Evolutionary conservation across 1,140 invertebrate species (phyloP), one percentile per base, ranked within the genome.

Genomic region (Bombus sylvicola): DNA sequence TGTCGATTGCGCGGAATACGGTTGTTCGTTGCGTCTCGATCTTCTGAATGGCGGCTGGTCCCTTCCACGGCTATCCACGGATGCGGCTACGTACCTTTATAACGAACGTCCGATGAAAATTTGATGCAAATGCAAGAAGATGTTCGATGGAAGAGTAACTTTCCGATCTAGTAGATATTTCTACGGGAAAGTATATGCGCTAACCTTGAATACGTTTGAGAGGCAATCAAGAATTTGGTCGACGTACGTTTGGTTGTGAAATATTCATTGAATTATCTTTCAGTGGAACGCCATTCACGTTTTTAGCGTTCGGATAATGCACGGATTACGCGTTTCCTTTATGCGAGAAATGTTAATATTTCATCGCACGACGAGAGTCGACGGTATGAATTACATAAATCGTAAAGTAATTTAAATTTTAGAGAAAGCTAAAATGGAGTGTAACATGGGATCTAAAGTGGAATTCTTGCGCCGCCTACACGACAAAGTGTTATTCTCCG

Each of bases 1-100:
- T 87, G 86, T 76, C 88, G 86, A 88, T 90, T 62, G 86, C 79
- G 79, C 71, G 79, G 83, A 87, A 83, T 47, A 83, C 47, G 43
- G 83, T 43, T 64, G 69, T n/a, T 69, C 47, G 78, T 41, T 37
- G 34, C 43, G 62, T 79, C 76, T 37, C 43, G 76, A 62, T 66
- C 37, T 79, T 77, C 13, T 72, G 34, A 57, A 68, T 41, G 31
- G 43, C 41, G 18, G 37, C 43, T 59, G 25, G n/a, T 59, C 43
- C 25, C 37, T 39, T 39, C 68, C 22, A 69, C 68, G 22, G 9
- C 22, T 3, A 4, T 25, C 9, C 18, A 12, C 34, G 37, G 68
- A n/a, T n/a, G 53, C 37, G 13, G 9, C 15, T 31, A 31, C 5
- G 6, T 4, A 31, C 22, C 6, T 0, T 0, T 0, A 28, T 15